Evolutionary conservation across 2,797 vertebrate genomes (phyloP).

Genomic region (Pangasius krempfi): DNA sequence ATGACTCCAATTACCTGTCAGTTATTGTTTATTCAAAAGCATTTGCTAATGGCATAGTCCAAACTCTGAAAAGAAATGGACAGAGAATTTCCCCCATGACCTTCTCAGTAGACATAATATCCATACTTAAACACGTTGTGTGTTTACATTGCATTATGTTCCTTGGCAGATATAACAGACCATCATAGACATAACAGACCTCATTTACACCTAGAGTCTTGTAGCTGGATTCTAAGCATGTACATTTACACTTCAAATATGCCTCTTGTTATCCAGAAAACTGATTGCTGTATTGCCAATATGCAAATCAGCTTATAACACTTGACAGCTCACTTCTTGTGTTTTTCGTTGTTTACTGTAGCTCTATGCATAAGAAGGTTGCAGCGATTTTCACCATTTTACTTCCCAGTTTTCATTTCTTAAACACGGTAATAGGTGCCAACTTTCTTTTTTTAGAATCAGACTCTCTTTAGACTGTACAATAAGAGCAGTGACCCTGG

Average conservation of each 20-base stretch:
- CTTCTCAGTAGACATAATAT: slow-evolving; percentile 10
- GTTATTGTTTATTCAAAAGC: slow-evolving; percentile 53
- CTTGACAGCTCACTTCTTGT: background rate
- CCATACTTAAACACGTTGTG: background rate
- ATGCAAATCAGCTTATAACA: slow-evolving; percentile 1
- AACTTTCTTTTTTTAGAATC: background rate
- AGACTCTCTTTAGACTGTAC: background rate
- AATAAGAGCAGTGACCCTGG: background rate
- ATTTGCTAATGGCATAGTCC: slow-evolving; percentile 40
- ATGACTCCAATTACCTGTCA: slow-evolving; percentile 57
- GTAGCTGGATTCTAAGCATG: background rate
- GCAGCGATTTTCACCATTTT: background rate
- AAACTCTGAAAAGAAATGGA: slow-evolving; percentile 13
- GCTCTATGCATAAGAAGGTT: background rate
- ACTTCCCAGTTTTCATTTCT: background rate
- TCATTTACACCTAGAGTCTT: background rate
- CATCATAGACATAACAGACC: slow-evolving; percentile 14
- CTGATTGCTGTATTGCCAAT: background rate
- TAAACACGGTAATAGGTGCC: background rate
- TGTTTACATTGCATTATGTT: slow-evolving; percentile 26
- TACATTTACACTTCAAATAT: background rate
- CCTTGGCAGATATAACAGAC: background rate
- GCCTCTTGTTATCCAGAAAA: background rate
- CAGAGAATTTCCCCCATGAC: background rate
- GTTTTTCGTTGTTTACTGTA: background rate